A percentile compares a stretch with the other conserved stretches of the same genome.
Conservation (phyloP, 2,113 vertebrate species). For the Dolichallabes microphthalmus region DNA sequence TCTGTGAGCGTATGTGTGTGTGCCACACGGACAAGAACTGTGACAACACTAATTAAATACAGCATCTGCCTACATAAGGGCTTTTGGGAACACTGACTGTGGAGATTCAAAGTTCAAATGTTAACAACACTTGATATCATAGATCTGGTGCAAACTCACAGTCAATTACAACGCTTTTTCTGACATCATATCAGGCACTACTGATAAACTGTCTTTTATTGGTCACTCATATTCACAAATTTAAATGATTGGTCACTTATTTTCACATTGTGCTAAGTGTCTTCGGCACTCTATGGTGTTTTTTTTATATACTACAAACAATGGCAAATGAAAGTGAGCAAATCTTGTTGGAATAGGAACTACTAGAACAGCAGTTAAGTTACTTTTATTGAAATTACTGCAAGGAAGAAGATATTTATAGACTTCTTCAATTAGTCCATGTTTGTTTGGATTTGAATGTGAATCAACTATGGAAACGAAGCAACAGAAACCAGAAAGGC, state of each 20-base stretch:
- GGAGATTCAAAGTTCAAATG: constrained; percentile 54
- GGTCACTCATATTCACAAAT: neutral
- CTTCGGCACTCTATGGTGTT: too few species aligned
- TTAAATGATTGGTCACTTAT: neutral
- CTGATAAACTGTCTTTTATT: neutral
- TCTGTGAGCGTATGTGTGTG: neutral
- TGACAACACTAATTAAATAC: constrained; percentile 68
- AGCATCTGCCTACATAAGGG: constrained; percentile 63
- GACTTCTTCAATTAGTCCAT: too few species aligned
- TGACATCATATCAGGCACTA: neutral
- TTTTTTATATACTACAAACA: too few species aligned
- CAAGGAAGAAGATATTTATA: too few species aligned
- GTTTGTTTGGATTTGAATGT: too few species aligned
- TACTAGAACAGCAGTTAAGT: too few species aligned
- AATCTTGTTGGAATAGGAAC: too few species aligned
- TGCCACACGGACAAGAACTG: constrained; percentile 11
- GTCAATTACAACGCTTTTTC: neutral
- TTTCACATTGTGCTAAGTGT: neutral
- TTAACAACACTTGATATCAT: constrained; percentile 63
- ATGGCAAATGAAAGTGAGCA: too few species aligned
- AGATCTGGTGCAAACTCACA: constrained; percentile 58
- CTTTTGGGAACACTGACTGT: constrained; percentile 46
- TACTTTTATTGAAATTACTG: too few species aligned
- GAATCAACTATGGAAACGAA: too few species aligned
- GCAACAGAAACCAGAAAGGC: too few species aligned